phyloP scores from a whole-genome alignment of 37 sponge, comb jelly and placozoan species.

The Ianthella basta region DNA sequence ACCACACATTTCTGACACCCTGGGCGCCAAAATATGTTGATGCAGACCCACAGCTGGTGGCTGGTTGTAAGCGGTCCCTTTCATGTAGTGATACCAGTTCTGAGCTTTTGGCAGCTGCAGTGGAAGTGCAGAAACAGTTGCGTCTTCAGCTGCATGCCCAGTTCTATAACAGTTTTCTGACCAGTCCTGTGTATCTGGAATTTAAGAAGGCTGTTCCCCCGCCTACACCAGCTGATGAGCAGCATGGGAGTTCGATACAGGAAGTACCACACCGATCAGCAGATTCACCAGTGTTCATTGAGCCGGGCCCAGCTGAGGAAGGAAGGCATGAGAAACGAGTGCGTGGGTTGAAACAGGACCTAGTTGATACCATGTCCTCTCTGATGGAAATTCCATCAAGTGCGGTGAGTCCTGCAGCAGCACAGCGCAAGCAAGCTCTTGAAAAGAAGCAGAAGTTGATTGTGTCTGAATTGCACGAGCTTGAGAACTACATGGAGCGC shows the following conservation, averaged over 20 bases:
- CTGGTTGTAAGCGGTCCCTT: slow-evolving; percentile 12
- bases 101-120: neutral
- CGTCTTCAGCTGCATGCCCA: slow-evolving; percentile 50
- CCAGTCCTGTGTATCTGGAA: slow-evolving; percentile 51
- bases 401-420: neutral
- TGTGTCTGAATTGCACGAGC: slow-evolving; percentile 56
- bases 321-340: slow-evolving; percentile 47
- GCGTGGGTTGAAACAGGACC: slow-evolving; percentile 34
- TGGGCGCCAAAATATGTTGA: slow-evolving; percentile 18
- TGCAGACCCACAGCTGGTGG: slow-evolving; percentile 24
- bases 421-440: slow-evolving; percentile 41
- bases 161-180: slow-evolving; percentile 62
- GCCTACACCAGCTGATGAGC: neutral
- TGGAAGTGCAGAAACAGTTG: slow-evolving; percentile 33
- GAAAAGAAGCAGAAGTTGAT: slow-evolving; percentile 42
- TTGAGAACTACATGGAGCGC: slow-evolving; percentile 75
- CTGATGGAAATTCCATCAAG: slow-evolving; percentile 36
- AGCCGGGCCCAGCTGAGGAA: slow-evolving; percentile 27
- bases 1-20: slow-evolving; percentile 22
- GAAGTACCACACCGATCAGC: neutral
- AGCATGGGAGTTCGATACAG: neutral
- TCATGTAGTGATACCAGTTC: neutral
- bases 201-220: slow-evolving; percentile 26
- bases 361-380: slow-evolving; percentile 41
- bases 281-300: neutral